These are phyloP conservation scores for Spodoptera exigua DNA, from an alignment of 2,888 invertebrate species.

Conservation along the genomic window DNA sequence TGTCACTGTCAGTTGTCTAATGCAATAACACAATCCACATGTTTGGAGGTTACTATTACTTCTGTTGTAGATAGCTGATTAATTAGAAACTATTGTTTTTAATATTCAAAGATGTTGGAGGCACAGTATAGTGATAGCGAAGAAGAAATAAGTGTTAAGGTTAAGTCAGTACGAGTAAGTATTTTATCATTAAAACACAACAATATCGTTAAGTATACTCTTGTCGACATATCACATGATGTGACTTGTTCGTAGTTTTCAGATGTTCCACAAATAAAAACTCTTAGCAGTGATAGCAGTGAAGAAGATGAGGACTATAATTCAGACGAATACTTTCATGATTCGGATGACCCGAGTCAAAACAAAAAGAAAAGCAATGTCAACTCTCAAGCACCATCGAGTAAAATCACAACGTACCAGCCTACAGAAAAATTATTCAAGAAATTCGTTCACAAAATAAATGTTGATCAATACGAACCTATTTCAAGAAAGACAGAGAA, in stretches of 20 bases:
- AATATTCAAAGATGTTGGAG: slow-evolving; percentile 62
- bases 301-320: slow-evolving; percentile 75
- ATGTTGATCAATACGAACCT: slow-evolving; percentile 94
- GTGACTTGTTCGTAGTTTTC: slow-evolving; percentile 71
- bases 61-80: too few relatives aligned
- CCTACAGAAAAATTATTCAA: slow-evolving; percentile 94
- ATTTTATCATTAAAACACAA: neutral
- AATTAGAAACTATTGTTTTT: neutral
- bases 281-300: slow-evolving; percentile 64
- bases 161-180: slow-evolving; percentile 83
- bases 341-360: slow-evolving; percentile 77
- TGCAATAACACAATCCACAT: too few relatives aligned
- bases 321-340: slow-evolving; percentile 82
- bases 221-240: neutral
- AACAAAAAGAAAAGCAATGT: slow-evolving; percentile 66
- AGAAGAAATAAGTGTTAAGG: slow-evolving; percentile 76
- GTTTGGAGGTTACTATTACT: too few relatives aligned
- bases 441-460: slow-evolving; percentile 94
- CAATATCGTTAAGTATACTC: neutral
- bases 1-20: too few relatives aligned
- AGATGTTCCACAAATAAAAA: slow-evolving; percentile 72
- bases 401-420: slow-evolving; percentile 92
- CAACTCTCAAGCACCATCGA: slow-evolving; percentile 89
- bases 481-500: slow-evolving; percentile 92
- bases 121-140: slow-evolving; percentile 84